Conservation (phyloP, 2,113 vertebrate species). For the Microcebus tavaratra region DNA sequence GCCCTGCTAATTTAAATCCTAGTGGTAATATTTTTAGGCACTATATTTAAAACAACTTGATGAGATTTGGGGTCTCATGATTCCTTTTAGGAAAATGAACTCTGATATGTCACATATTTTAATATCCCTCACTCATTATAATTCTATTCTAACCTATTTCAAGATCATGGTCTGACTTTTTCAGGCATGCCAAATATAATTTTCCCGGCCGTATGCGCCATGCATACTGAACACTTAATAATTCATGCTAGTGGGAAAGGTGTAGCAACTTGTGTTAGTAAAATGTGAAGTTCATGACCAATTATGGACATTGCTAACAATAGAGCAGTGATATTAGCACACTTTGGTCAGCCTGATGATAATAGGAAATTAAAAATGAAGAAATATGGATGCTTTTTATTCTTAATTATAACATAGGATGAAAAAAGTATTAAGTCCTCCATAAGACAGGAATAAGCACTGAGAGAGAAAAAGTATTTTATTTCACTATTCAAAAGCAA, state of each 20-base stretch:
- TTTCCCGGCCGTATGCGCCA: background rate
- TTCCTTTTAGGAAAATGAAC: slow-evolving; percentile 63
- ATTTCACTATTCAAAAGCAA: background rate
- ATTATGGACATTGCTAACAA: background rate
- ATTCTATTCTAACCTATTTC: slow-evolving; percentile 37
- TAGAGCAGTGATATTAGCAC: background rate
- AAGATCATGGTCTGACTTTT: slow-evolving; percentile 25
- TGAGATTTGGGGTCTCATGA: slow-evolving; percentile 32
- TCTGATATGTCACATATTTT: slow-evolving; percentile 54
- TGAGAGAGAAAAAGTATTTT: background rate
- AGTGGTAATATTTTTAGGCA: background rate
- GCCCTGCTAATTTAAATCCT: slow-evolving; percentile 10
- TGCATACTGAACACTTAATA: slow-evolving; percentile 32
- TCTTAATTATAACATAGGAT: background rate
- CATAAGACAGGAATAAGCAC: background rate
- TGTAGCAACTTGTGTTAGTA: slow-evolving; percentile 4
- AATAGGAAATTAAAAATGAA: background rate
- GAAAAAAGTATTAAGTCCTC: background rate
- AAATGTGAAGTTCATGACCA: slow-evolving; percentile 41
- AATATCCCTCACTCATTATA: slow-evolving; percentile 38
- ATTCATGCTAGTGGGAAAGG: background rate
- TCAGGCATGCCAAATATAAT: slow-evolving; percentile 38
- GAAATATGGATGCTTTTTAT: background rate
- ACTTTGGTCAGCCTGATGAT: background rate
- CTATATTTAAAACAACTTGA: slow-evolving; percentile 59